Conservation (phyloP, 2,888 invertebrate species). For the Nemotelus pantherinus region DNA sequence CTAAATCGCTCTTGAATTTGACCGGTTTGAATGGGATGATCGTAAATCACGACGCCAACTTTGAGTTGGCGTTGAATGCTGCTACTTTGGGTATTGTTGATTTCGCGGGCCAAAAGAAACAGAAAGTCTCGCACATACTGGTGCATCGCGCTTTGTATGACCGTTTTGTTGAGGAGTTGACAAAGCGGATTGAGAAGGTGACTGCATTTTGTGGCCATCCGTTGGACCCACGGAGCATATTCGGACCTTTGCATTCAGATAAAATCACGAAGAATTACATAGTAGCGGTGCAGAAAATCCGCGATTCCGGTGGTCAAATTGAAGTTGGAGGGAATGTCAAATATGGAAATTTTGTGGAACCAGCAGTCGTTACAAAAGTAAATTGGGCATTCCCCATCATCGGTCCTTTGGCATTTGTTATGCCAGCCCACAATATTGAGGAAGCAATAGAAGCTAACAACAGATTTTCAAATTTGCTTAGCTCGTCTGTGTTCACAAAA, state of each 20-base stretch:
- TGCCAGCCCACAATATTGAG: conserved; percentile 20
- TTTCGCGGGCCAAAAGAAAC: conserved; percentile 35
- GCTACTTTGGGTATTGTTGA: conserved; percentile 28
- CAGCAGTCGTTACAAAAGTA: conserved; percentile 11
- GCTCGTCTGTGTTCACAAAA: conserved; percentile 30
- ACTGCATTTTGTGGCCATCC: conserved; percentile 14
- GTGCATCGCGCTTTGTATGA: conserved; percentile 18
- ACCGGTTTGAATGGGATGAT: conserved; percentile 17
- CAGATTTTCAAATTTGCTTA: conserved; percentile 1
- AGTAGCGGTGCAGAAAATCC: not conserved
- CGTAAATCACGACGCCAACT: conserved; percentile 27
- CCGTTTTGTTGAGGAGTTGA: conserved; percentile 24
- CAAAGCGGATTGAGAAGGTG: not conserved
- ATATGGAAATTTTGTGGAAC: conserved; percentile 19
- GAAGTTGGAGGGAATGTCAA: conserved; percentile 4
- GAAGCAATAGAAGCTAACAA: conserved; percentile 27
- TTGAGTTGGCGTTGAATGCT: conserved; percentile 21
- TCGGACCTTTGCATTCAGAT: conserved; percentile 21
- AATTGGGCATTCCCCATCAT: not conserved
- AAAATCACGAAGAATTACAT: not conserved
- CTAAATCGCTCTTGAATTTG: conserved; percentile 17
- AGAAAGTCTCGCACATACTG: conserved; percentile 28
- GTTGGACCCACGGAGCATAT: conserved; percentile 22
- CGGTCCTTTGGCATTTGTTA: conserved; percentile 14
- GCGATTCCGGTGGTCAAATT: not conserved